Evolutionary conservation across 2,113 vertebrate species (phyloP).

Genomic region (Hypocryptadius cinnamomeus): DNA sequence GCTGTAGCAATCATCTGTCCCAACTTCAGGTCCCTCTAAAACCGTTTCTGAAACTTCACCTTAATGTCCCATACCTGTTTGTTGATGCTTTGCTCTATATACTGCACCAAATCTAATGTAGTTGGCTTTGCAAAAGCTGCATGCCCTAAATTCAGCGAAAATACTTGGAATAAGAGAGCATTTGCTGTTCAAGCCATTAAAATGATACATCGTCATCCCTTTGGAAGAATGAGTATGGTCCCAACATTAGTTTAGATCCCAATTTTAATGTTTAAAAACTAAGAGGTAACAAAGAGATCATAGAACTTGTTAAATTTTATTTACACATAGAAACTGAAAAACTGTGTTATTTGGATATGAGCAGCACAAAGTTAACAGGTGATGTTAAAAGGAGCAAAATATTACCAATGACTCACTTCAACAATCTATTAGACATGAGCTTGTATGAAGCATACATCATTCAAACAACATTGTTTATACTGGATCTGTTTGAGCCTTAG

Average conservation of each 20-base stretch:
- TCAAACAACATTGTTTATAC: constrained; percentile 28
- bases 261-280: constrained; percentile 73
- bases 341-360: constrained; percentile 49
- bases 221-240: constrained; percentile 9
- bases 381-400: constrained; percentile 42
- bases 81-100: background rate
- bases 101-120: background rate
- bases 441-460: constrained; percentile 30
- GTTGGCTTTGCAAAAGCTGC: background rate
- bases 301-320: constrained; percentile 62
- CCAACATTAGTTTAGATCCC: constrained; percentile 25
- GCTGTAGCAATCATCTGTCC: background rate
- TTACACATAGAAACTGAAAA: constrained; percentile 57
- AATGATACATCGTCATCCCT: background rate
- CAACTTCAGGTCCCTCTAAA: background rate
- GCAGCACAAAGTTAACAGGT: constrained; percentile 57
- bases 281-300: constrained; percentile 60
- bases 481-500: constrained; percentile 37
- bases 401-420: constrained; percentile 39
- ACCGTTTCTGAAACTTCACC: background rate
- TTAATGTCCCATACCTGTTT: background rate
- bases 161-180: background rate
- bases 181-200: background rate
- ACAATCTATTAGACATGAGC: constrained; percentile 42
- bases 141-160: background rate